Base-by-base conservation (phyloP, 1,140 invertebrate species). In the Antheraea pernyi region DNA sequence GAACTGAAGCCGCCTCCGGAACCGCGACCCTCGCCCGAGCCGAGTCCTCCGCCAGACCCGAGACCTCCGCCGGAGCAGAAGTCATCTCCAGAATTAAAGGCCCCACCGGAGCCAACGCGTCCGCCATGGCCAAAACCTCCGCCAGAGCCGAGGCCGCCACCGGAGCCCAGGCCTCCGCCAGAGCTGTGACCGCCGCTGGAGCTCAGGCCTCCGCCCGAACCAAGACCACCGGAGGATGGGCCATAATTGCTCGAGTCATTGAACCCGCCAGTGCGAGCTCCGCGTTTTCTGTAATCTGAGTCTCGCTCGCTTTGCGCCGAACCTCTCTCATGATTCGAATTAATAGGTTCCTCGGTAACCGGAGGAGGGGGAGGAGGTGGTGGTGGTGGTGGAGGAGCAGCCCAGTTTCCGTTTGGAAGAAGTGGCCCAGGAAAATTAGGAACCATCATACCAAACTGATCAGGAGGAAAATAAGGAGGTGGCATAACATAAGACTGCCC, bases 221-320 rank as follows among this genome's bases (percentile, higher is more conserved):
- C 75, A 67, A 77, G 74, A n/a, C 77, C 77, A 59, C 75, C 74
- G 19, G 76, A 67, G 59, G 69, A 61, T 48, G 70, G 63, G 58
- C 74, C 80, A 63, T 78, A 71, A 58, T 77, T 76, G 75, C 71
- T 74, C 58, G 81, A 82, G 68, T 80, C 78, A 74, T 82, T 84
- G 67, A 81, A 80, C 62, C 86, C 85, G 74, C 82, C 86, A 75
- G 82, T 73, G 66, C 86, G 85, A 76, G 75, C 75, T 70, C 78
- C 86, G 71, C 82, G 83, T 73, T 86, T 91, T 85, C 89, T 91
- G 88, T 86, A 91, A 91, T 91, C 86, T 86, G 86, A 87, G 79
- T 88, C 86, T 77, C 80, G 80, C 77, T 83, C 81, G 75, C 81
- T 82, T 75, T 85, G 80, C 70, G 83, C 83, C 77, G 77, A 80